Evolutionary conservation across 2,888 invertebrate genomes (phyloP).

Genomic region (Thereva unica): DNA sequence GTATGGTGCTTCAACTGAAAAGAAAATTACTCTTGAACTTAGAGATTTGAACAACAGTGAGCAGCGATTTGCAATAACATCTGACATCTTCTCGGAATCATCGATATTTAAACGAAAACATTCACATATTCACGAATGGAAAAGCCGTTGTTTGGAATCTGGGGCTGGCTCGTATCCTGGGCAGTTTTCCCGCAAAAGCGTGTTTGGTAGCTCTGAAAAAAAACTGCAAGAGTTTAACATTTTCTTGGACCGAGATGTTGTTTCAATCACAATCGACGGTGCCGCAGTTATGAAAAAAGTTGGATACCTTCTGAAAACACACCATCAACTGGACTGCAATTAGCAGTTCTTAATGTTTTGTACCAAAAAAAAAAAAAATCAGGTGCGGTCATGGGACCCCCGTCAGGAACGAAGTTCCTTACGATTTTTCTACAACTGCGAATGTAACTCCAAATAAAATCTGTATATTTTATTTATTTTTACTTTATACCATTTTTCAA

Average conservation of each 20-base stretch:
- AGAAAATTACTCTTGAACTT: conserved; percentile 1
- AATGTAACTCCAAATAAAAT: not conserved
- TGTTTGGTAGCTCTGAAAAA: conserved; percentile 5
- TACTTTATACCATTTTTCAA: no score
- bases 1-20: not conserved
- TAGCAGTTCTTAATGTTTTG: conserved; percentile 6
- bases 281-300: conserved; percentile 10
- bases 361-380: no score
- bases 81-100: not conserved
- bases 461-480: not conserved
- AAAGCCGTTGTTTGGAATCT: not conserved
- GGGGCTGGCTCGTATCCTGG: not conserved
- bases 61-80: not conserved
- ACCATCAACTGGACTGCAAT: conserved; percentile 1
- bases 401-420: no score
- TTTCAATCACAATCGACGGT: not conserved
- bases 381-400: no score
- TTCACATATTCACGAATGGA: not conserved
- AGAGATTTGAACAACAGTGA: not conserved
- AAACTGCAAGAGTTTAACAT: conserved; percentile 10
- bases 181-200: conserved; percentile 8
- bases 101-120: not conserved
- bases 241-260: not conserved
- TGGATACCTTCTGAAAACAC: not conserved
- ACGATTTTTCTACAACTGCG: no score